A percentile compares a stretch with the other conserved stretches of the same genome.
Conservation (phyloP, 2,888 invertebrate genomes). For the Bimastos eiseni region DNA sequence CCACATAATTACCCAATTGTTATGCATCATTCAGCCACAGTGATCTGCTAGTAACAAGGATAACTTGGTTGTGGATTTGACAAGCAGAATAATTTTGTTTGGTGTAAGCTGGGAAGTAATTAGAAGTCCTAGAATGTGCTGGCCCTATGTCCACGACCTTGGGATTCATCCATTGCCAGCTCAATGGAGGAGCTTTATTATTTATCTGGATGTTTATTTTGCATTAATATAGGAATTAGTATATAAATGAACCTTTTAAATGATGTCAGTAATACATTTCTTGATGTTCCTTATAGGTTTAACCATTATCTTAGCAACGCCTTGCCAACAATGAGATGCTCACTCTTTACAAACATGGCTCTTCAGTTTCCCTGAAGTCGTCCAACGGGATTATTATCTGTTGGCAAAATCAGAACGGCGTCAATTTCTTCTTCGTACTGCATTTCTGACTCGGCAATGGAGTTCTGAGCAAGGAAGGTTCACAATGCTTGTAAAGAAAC, state of each 20-base stretch:
- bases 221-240: background rate
- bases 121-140: no score
- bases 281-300: background rate
- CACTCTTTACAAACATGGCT: background rate
- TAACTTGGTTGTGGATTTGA: no score
- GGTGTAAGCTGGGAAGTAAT: no score
- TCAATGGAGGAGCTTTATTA: no score
- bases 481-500: background rate
- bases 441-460: background rate
- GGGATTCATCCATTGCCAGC: no score
- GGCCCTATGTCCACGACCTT: no score
- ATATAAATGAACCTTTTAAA: background rate
- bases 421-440: background rate
- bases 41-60: no score
- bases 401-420: background rate
- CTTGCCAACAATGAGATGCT: constrained; percentile 7
- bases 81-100: no score
- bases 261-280: background rate
- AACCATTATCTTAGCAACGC: background rate
- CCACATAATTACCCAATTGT: no score
- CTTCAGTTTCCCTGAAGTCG: constrained; percentile 7
- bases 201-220: background rate
- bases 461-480: background rate
- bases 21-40: no score
- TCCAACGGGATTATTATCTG: background rate